phyloP scores from a whole-genome alignment of 92 coral and sea anemone species.

The Montipora capitata region DNA sequence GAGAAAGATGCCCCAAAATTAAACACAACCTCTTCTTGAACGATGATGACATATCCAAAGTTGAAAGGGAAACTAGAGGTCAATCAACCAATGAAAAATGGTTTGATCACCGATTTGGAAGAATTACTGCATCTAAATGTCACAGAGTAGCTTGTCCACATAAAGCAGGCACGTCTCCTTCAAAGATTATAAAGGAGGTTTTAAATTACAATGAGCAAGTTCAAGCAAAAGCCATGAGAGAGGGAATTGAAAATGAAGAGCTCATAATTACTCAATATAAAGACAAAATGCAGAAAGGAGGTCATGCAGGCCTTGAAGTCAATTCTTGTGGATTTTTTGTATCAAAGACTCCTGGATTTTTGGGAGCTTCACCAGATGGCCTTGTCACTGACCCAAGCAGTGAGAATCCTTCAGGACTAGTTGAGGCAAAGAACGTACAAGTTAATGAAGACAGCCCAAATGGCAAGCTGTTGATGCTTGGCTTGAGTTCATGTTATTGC shows the following conservation, averaged over 20 bases:
- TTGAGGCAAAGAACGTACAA: constrained; percentile 72
- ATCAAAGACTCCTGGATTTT: constrained; percentile 28
- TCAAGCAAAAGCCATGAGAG: too few relatives aligned
- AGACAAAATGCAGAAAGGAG: constrained; percentile 65
- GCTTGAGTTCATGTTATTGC: too few relatives aligned
- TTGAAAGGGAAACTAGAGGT: constrained; percentile 48
- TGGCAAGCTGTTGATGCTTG: too few relatives aligned
- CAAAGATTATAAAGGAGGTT: constrained; percentile 50
- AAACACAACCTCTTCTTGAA: constrained; percentile 55
- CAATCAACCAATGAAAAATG: constrained; percentile 40
- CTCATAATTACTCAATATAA: constrained; percentile 44
- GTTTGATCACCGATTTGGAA: constrained; percentile 41
- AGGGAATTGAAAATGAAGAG: constrained; percentile 45
- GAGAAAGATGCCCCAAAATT: constrained; percentile 66
- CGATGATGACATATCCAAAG: constrained; percentile 28
- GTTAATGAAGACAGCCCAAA: too few relatives aligned
- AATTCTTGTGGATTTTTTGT: neutral
- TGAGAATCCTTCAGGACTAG: constrained; percentile 66
- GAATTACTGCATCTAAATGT: constrained; percentile 35
- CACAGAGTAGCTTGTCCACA: constrained; percentile 69
- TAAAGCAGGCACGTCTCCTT: constrained; percentile 12
- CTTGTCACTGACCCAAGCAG: constrained; percentile 70
- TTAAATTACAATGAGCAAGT: constrained; percentile 32
- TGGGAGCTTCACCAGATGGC: neutral
- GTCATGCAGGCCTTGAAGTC: constrained; percentile 38